phyloP scores from a whole-genome alignment of 2,888 invertebrate genomes.

The Minunthozetes semirufus region DNA sequence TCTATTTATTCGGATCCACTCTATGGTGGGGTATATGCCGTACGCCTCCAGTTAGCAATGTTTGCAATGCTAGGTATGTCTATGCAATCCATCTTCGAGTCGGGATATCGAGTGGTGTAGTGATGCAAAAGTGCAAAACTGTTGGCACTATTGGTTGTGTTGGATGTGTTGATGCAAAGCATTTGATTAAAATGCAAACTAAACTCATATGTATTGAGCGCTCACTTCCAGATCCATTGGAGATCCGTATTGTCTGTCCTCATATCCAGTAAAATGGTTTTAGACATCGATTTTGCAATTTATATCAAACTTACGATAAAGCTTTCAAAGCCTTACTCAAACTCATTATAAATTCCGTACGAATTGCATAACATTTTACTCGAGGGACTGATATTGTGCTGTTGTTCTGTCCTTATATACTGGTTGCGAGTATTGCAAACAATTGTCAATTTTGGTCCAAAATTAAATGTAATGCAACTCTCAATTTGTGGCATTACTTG shows the following conservation, averaged over 20 bases:
- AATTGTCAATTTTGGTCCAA: slow-evolving; percentile 26
- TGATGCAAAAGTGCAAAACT: neutral
- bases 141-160: neutral
- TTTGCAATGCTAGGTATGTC: slow-evolving; percentile 27
- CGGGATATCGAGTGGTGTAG: neutral
- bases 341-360: slow-evolving; percentile 31
- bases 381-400: slow-evolving; percentile 30
- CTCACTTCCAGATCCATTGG: neutral
- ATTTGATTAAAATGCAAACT: slow-evolving; percentile 31
- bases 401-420: neutral
- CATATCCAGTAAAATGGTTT: slow-evolving; percentile 3
- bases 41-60: neutral
- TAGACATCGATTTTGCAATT: slow-evolving; percentile 30
- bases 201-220: slow-evolving; percentile 1
- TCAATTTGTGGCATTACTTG: slow-evolving; percentile 24
- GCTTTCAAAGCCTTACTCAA: neutral
- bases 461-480: slow-evolving; percentile 28
- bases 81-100: slow-evolving; percentile 27
- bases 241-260: slow-evolving; percentile 1
- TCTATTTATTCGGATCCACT: neutral
- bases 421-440: slow-evolving; percentile 11
- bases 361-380: slow-evolving; percentile 23
- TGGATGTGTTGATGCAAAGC: neutral
- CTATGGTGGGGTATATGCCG: neutral
- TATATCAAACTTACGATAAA: slow-evolving; percentile 18